phyloP scores from a whole-genome alignment of 2,113 vertebrate species.

The Ctenodactylus gundi region DNA sequence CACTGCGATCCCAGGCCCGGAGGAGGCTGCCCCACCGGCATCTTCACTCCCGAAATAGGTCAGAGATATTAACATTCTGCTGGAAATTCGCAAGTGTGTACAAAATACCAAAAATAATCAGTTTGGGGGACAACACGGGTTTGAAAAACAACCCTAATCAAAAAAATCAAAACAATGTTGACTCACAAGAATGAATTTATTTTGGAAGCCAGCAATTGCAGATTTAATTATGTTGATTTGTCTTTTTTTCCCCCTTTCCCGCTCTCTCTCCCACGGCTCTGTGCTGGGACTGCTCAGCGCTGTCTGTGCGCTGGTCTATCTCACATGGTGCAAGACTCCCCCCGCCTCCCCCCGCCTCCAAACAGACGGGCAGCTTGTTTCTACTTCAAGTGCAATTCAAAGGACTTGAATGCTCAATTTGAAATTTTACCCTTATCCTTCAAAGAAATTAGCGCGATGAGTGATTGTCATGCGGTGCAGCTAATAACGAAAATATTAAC shows the following conservation, averaged over 20 bases:
- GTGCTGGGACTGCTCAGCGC: background rate
- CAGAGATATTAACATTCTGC: background rate
- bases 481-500: slow-evolving; percentile 50
- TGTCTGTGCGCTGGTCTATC: background rate
- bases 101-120: slow-evolving; percentile 46
- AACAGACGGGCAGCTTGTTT: background rate
- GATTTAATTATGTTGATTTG: slow-evolving; percentile 52
- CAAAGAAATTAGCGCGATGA: slow-evolving; percentile 56
- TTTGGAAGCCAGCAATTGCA: slow-evolving; percentile 38
- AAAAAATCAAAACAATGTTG: slow-evolving; percentile 52
- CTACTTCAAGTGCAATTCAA: background rate
- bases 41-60: background rate
- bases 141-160: slow-evolving; percentile 65
- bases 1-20: no score
- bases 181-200: slow-evolving; percentile 48
- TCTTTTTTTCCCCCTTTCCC: background rate
- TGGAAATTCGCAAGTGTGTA: background rate
- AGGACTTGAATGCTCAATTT: background rate
- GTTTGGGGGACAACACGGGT: background rate
- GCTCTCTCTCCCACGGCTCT: rapidly evolving
- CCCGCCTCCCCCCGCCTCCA: background rate
- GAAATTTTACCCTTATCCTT: slow-evolving; percentile 49
- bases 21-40: rapidly evolving
- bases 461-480: background rate
- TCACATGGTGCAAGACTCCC: background rate